phyloP scores from a whole-genome alignment of 2,113 vertebrate species.

The Desmodus rotundus region DNA sequence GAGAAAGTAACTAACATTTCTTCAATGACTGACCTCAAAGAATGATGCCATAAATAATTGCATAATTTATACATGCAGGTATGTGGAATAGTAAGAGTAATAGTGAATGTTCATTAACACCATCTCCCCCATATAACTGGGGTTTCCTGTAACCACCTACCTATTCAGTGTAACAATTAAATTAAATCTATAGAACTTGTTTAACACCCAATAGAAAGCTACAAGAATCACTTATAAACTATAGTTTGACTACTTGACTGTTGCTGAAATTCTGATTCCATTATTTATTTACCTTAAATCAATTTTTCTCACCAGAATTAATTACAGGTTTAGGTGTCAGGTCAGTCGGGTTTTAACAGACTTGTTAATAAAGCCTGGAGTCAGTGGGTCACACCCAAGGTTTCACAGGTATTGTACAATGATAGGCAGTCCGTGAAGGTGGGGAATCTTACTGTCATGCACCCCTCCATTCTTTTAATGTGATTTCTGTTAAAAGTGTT shows the following conservation, averaged over 20 bases:
- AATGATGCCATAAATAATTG: background rate
- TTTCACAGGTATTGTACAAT: background rate
- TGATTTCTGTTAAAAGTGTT: background rate
- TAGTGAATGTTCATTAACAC: background rate
- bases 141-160: background rate
- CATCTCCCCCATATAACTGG: background rate
- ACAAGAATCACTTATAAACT: background rate
- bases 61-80: background rate
- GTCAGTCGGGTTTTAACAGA: background rate
- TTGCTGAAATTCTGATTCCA: background rate
- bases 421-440: background rate
- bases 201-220: background rate
- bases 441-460: no score
- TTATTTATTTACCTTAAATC: background rate
- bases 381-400: background rate
- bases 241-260: background rate
- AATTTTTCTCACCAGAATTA: background rate
- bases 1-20: background rate
- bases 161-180: background rate
- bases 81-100: background rate
- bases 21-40: no score
- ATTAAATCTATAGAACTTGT: background rate
- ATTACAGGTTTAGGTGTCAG: background rate
- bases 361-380: background rate
- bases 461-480: background rate